phyloP scores from a whole-genome alignment of 1,140 invertebrate species.

The Phocides pigmalion region DNA sequence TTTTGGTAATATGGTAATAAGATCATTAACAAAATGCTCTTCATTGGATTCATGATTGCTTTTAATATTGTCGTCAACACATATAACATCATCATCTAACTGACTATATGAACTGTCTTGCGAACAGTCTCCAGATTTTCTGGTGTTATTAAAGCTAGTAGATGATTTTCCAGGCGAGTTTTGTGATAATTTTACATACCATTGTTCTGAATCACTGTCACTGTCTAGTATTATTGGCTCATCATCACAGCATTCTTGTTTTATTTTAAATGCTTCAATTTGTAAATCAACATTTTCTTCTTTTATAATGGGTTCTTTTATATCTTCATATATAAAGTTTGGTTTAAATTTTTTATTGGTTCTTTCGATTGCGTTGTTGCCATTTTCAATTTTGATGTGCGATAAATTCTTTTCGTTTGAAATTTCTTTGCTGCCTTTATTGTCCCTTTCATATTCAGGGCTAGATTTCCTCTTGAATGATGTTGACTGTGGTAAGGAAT shows the following conservation, averaged over 20 bases:
- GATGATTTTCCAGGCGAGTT: constrained; percentile 37
- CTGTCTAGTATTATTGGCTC: constrained; percentile 66
- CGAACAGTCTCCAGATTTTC: constrained; percentile 38
- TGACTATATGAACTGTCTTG: constrained; percentile 71
- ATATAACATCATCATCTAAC: constrained; percentile 56
- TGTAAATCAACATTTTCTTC: constrained; percentile 56
- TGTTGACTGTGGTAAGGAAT: constrained; percentile 17
- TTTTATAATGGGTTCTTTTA: constrained; percentile 44
- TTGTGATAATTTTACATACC: constrained; percentile 65
- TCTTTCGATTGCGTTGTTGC: constrained; percentile 21
- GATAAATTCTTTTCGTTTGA: background rate
- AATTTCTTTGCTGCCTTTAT: constrained; percentile 36
- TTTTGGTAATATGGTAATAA: constrained; percentile 49
- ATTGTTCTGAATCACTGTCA: constrained; percentile 72
- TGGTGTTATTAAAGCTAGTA: constrained; percentile 41
- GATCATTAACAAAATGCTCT: constrained; percentile 53
- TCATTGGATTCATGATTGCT: constrained; percentile 42
- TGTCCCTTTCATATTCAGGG: constrained; percentile 36
- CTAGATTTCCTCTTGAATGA: constrained; percentile 52
- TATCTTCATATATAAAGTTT: constrained; percentile 36
- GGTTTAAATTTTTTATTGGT: constrained; percentile 54
- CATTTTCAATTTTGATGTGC: constrained; percentile 14
- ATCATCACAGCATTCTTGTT: constrained; percentile 66
- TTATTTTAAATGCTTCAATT: constrained; percentile 71
- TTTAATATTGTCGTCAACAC: constrained; percentile 37